Percentiles rank a stretch among this genome's conserved stretches.
phyloP scores from a whole-genome alignment of 2,888 invertebrate genomes.

The Neoaliturus tenellus region DNA sequence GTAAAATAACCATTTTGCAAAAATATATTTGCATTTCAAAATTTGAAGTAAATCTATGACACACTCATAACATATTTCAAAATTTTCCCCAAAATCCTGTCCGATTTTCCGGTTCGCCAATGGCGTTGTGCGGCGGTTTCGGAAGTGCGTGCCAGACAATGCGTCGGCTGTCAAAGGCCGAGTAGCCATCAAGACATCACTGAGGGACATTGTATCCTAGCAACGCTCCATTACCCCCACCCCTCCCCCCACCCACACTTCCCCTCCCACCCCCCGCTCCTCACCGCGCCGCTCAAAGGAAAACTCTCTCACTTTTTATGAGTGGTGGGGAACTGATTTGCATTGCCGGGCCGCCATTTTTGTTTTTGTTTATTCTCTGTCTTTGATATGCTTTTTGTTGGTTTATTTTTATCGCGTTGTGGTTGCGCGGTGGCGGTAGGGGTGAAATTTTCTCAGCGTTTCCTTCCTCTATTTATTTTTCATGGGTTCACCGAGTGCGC shows the following conservation, averaged over 20 bases:
- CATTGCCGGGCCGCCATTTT: constrained; percentile 62
- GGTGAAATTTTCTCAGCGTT: constrained; percentile 43
- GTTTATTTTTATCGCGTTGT: constrained; percentile 53
- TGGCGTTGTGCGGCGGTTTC: no score
- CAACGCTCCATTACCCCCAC: constrained; percentile 70
- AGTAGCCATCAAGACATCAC: constrained; percentile 60
- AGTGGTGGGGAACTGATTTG: constrained; percentile 59
- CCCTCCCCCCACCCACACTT: constrained; percentile 45
- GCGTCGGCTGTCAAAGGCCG: constrained; percentile 60
- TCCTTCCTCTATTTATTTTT: constrained; percentile 36
- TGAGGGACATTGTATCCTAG: constrained; percentile 72
- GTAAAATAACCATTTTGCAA: no score
- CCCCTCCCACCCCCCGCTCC: constrained; percentile 40
- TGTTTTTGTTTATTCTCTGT: constrained; percentile 60
- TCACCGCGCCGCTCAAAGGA: constrained; percentile 46
- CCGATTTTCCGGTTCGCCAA: no score
- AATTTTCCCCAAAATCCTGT: no score
- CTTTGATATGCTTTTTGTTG: constrained; percentile 58
- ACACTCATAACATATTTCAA: no score
- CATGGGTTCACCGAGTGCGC: neutral
- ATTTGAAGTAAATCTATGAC: no score
- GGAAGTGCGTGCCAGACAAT: neutral
- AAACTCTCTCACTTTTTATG: constrained; percentile 57
- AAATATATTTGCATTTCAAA: no score
- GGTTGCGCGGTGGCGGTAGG: constrained; percentile 45